Percentiles rank a stretch among this genome's conserved stretches.
These are phyloP conservation scores for Drosophila buzzatii DNA, from an alignment of 2,888 invertebrate species.

Conservation along the genomic window DNA sequence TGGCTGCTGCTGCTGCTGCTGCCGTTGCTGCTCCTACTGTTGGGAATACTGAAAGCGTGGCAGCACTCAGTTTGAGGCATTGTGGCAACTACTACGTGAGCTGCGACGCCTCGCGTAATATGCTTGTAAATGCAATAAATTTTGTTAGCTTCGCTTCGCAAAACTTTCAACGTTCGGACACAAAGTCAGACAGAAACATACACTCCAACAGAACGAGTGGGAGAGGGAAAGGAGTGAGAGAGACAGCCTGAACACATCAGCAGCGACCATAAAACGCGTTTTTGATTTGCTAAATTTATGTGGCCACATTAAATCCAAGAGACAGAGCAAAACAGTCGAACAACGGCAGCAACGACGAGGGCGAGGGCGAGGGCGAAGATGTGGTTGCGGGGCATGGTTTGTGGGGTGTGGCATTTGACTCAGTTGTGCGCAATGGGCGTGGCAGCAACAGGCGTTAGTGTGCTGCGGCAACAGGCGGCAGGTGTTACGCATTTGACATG, in stretches of 20 bases:
- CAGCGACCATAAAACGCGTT: conserved; percentile 71
- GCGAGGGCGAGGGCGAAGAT: background rate
- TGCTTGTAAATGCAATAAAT: conserved; percentile 79
- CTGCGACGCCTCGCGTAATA: conserved; percentile 58
- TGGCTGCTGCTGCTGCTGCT: conserved; percentile 37
- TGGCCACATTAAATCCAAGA: conserved; percentile 68
- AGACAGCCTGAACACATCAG: conserved; percentile 50
- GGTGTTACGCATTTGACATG: conserved; percentile 45
- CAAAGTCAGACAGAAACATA: conserved; percentile 34
- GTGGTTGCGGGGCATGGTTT: background rate
- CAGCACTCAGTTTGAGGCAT: conserved; percentile 19
- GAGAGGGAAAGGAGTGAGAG: background rate
- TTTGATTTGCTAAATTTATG: conserved; percentile 79
- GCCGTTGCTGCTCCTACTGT: conserved; percentile 55
- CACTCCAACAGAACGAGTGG: background rate
- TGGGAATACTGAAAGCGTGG: conserved; percentile 59
- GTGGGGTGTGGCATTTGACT: background rate
- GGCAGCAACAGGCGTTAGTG: conserved; percentile 17
- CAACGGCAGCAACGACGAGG: background rate
- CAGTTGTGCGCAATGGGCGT: background rate
- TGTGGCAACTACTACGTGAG: conserved; percentile 46
- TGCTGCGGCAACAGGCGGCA: conserved; percentile 40
- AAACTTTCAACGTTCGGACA: conserved; percentile 49
- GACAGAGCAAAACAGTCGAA: conserved; percentile 7
- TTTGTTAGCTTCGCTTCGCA: conserved; percentile 54